Base-by-base conservation (phyloP, 2,113 vertebrate genomes). In the Amblyopsis rosae region DNA sequence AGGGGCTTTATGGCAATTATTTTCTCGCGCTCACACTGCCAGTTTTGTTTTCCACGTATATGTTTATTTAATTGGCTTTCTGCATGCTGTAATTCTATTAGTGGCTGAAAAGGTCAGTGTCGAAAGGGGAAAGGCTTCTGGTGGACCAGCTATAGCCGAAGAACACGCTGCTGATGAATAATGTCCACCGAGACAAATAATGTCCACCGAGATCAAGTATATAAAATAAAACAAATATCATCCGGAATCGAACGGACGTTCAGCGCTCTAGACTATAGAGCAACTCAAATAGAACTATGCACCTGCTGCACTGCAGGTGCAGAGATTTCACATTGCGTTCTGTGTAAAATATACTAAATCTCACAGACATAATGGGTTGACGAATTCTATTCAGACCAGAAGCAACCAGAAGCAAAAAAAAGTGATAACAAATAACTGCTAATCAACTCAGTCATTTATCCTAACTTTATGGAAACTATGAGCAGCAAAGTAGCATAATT, bases 11-110 rank as follows among this genome's bases (percentile, higher is more conserved):
- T 79, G 50, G 79, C 79, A 88, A 89, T 91, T 86, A 88, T 75
- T 69, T 73, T 76, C 82, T 73, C 76, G 77, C 61, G 75, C 73
- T 69, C 77, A 71, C 41, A 62, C 75, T 76, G 76, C 73, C 72
- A 58, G 72, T 82, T 89, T 85, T 86, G 73, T 87, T 87, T 84
- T 82, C 71, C 74, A 69, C 81, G 66, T 87, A 80, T 85, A 82
- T 81, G 71, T 90, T 88, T 85, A 77, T 87, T 88, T 88, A 90
- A 90, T 90, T 91, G 88, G 79, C 82, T 87, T 90, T 84, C 83
- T 80, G 67, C 70, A 71, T 62, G 65, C 78, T 68, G 76, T 88
- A 87, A 92, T 89, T 89, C 86, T 87, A 89, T 91, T 92, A 86
- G 82, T 82, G 80, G 56, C 71, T 72, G 77, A 80, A 89, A 89